A percentile compares a stretch with the other conserved stretches of the same genome.
phyloP scores from a whole-genome alignment of 2,888 invertebrate species.

The Alviniconcha strummeri region DNA sequence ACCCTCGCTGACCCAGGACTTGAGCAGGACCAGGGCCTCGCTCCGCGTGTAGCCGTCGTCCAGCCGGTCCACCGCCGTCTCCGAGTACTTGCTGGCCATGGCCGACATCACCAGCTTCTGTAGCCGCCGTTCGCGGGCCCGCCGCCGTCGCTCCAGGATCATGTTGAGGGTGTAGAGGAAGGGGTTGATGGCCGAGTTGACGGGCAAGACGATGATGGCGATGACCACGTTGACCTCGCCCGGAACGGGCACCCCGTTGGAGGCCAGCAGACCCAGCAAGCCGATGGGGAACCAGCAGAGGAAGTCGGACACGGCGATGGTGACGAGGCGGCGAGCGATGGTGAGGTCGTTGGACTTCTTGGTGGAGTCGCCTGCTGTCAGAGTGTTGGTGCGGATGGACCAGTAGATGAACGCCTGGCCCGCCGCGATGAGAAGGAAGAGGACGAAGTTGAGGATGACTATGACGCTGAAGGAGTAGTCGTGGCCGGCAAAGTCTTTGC shows the following conservation, averaged over 20 bases:
- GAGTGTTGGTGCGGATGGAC: constrained; percentile 42
- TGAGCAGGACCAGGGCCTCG: constrained; percentile 10
- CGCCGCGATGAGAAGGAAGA: constrained; percentile 64
- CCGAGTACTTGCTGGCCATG: neutral
- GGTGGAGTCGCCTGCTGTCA: constrained; percentile 5
- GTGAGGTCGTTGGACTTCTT: constrained; percentile 17
- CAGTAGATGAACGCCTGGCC: constrained; percentile 68
- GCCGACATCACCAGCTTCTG: constrained; percentile 1
- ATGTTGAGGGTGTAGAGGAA: constrained; percentile 31
- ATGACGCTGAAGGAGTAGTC: constrained; percentile 69
- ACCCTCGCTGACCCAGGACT: neutral
- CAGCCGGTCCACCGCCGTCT: constrained; percentile 6
- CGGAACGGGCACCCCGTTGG: constrained; percentile 8
- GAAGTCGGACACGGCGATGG: constrained; percentile 21
- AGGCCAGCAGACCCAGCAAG: constrained; percentile 24
- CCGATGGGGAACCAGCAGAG: constrained; percentile 31
- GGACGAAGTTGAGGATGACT: constrained; percentile 64
- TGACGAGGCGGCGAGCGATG: constrained; percentile 24
- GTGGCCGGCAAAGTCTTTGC: constrained; percentile 67
- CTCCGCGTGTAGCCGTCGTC: constrained; percentile 2
- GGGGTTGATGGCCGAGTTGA: constrained; percentile 34
- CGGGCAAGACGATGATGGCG: constrained; percentile 27
- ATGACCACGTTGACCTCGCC: constrained; percentile 16
- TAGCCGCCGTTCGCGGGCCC: neutral
- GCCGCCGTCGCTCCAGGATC: constrained; percentile 5